Evolutionary conservation across 1,140 invertebrate genomes (phyloP), one percentile per base, ranked within the genome.

Genomic region (Ceratosolen fusciceps): DNA sequence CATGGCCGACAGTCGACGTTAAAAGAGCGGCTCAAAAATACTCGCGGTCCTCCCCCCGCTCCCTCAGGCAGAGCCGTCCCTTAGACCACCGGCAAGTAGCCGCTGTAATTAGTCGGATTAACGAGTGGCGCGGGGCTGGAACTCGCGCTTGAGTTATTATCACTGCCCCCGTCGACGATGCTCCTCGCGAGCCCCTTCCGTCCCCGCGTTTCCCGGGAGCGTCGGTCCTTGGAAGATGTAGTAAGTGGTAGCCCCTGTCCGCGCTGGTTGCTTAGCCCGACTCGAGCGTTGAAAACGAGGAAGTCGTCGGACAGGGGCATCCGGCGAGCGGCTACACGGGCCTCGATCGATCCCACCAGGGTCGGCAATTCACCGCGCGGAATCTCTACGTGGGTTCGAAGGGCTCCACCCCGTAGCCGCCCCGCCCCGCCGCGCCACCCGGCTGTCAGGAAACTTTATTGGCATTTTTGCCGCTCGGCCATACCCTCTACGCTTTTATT

Each of bases 311-410:
- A 68, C 47, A 29, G 16, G 37, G 43, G n/a, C 14, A 47, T 74
- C 24, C 72, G 12, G n/a, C 21, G 56, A n/a, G 24, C 26, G 3
- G 1, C 68, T 49, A n/a, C 26, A 19, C 10, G 9, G 24, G 14
- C 75, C 62, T 52, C 80, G 79, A 83, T 83, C 79, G 37, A 79
- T 82, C 80, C 78, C 79, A n/a, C n/a, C n/a, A n/a, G n/a, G n/a
- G n/a, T n/a, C n/a, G 24, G 74, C 80, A 81, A 83, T 83, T 84
- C 80, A 58, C 16, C 58, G 19, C 29, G 39, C 47, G 80, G 80
- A 82, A 84, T 82, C 58, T n/a, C 52, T 19, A 74, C 60, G 74
- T 74, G 67, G 39, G 76, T 80, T 83, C 77, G 70, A 81, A 79
- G 74, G 65, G 73, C 78, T n/a, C 58, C 58, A 74, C n/a, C n/a